Percentiles rank a stretch among this genome's conserved stretches.
Conservation (phyloP, 1,140 invertebrate species). For the Drosophila erecta region DNA sequence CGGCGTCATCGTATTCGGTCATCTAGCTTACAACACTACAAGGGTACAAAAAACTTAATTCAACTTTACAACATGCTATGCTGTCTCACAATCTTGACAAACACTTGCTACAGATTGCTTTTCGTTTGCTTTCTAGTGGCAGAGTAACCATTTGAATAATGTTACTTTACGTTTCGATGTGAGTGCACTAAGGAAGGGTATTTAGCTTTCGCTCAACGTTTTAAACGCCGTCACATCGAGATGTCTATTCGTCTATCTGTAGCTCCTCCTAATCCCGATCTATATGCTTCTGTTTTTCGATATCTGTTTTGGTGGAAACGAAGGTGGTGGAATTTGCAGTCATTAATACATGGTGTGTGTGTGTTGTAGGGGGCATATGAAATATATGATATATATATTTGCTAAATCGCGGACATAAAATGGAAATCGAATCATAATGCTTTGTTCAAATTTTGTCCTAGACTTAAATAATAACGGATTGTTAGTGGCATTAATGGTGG, state of each 20-base stretch:
- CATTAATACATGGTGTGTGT: slow-evolving; percentile 15
- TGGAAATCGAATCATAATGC: slow-evolving; percentile 15
- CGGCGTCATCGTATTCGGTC: background rate
- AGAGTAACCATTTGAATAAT: slow-evolving; percentile 5
- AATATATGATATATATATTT: slow-evolving; percentile 24
- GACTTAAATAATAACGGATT: slow-evolving; percentile 19
- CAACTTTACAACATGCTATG: slow-evolving; percentile 20
- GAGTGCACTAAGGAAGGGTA: slow-evolving; percentile 13
- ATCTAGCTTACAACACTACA: slow-evolving; percentile 31
- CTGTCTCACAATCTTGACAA: background rate
- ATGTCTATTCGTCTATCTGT: background rate
- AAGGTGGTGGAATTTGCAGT: slow-evolving; percentile 5
- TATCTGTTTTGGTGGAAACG: background rate
- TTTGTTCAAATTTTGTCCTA: slow-evolving; percentile 35
- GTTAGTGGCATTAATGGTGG: background rate
- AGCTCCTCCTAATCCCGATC: background rate
- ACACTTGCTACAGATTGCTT: background rate
- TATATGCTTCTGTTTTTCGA: background rate
- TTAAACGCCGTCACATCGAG: slow-evolving; percentile 8
- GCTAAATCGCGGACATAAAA: slow-evolving; percentile 6
- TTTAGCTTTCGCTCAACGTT: slow-evolving; percentile 18
- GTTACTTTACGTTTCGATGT: background rate
- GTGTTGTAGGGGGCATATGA: slow-evolving; percentile 7
- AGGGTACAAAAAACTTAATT: slow-evolving; percentile 34
- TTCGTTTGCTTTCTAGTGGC: background rate